Conservation (phyloP, 2,113 vertebrate species). For the Passer montanus region DNA sequence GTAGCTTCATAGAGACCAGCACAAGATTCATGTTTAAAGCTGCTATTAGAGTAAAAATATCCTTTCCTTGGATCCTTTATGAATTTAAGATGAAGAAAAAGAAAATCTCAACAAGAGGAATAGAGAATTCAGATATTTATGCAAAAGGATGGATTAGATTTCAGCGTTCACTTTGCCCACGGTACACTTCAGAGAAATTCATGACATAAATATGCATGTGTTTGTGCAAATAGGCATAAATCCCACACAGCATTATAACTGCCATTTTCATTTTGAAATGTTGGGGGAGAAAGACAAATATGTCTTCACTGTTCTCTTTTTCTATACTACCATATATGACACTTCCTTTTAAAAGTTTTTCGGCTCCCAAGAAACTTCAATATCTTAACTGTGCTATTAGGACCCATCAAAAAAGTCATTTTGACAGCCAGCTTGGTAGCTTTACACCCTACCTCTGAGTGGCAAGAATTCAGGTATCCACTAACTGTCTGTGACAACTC, state of each 20-base stretch:
- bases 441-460: not conserved
- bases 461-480: not conserved
- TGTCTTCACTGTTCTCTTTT: not conserved
- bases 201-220: not conserved
- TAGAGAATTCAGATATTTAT: not conserved
- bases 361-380: not conserved
- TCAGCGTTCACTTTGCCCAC: not conserved
- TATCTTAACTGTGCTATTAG: not conserved
- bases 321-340: not conserved
- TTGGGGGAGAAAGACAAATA: not conserved
- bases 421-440: not conserved
- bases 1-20: not conserved
- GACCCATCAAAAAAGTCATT: not conserved
- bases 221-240: slow-evolving; percentile 12
- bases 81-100: not conserved
- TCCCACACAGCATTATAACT: not conserved
- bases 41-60: not conserved
- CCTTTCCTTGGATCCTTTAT: not conserved
- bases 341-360: not conserved
- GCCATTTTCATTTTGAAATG: not conserved
- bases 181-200: not conserved
- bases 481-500: not conserved
- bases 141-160: not conserved
- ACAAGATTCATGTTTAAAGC: not conserved
- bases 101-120: not conserved